phyloP scores from a whole-genome alignment of 2,888 invertebrate species.

The Pristionchus japonicus region DNA sequence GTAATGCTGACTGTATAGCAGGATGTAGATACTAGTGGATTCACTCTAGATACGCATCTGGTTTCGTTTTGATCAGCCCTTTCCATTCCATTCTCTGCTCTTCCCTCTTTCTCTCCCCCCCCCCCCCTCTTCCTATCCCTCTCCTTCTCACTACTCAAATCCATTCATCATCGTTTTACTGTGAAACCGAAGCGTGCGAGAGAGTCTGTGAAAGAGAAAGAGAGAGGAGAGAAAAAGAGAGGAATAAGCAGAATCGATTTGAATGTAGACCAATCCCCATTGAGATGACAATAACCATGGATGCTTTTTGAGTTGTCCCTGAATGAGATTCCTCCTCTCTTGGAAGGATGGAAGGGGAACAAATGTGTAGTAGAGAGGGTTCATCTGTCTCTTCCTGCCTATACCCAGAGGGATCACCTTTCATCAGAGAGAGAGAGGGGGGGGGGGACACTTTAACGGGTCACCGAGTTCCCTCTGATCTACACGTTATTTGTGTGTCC shows the following conservation, averaged over 20 bases:
- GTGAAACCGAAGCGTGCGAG: not conserved
- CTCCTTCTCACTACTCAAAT: not conserved
- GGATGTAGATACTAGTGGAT: not conserved
- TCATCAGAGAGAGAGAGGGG: slow-evolving; percentile 1
- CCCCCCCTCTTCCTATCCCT: not conserved
- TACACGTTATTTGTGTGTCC: slow-evolving; percentile 27
- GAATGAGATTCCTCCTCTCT: not conserved
- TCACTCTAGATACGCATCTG: slow-evolving; percentile 20
- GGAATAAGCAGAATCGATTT: slow-evolving; percentile 9
- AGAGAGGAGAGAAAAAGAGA: not conserved
- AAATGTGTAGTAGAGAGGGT: not conserved
- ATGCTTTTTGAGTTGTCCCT: slow-evolving; percentile 27
- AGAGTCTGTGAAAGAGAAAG: not conserved
- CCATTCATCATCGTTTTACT: not conserved
- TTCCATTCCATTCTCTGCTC: not conserved
- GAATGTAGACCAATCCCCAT: not conserved
- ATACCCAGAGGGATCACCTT: not conserved
- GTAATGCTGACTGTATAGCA: not conserved
- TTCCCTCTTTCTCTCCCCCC: not conserved
- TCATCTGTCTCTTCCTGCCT: not conserved
- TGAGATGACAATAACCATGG: not conserved
- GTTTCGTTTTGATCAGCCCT: not conserved
- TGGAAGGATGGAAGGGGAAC: not conserved
- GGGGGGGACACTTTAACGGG: not conserved
- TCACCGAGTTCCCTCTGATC: slow-evolving; percentile 10